These are phyloP conservation scores for Eudemis profundana DNA, from an alignment of 2,888 invertebrate species.

Conservation along the genomic window DNA sequence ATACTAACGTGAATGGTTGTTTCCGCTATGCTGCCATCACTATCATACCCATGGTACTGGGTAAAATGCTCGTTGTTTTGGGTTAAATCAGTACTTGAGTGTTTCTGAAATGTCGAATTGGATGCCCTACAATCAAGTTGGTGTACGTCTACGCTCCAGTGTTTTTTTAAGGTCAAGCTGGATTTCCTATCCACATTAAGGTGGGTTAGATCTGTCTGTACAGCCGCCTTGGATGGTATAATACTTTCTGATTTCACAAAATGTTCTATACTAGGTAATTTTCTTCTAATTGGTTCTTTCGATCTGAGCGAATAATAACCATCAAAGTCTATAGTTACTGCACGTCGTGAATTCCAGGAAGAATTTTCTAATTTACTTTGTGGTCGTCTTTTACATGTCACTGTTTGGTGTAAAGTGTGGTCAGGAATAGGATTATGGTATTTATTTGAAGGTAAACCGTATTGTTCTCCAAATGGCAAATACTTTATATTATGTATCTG, in stretches of 20 bases:
- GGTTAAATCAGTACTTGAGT: constrained; percentile 33
- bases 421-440: constrained; percentile 49
- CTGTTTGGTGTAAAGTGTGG: constrained; percentile 43
- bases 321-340: constrained; percentile 50
- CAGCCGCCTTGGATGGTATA: constrained; percentile 47
- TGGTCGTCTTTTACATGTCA: constrained; percentile 46
- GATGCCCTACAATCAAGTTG: neutral
- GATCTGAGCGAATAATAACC: constrained; percentile 46
- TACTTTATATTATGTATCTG: constrained; percentile 31
- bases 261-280: constrained; percentile 56
- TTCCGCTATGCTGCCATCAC: constrained; percentile 80
- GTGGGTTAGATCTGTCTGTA: neutral
- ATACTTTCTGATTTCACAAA: constrained; percentile 36
- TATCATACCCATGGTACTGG: constrained; percentile 83
- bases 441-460: constrained; percentile 49
- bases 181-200: neutral
- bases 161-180: neutral
- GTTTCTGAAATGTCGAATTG: constrained; percentile 9
- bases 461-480: constrained; percentile 47
- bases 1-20: constrained; percentile 80
- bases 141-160: neutral
- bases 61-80: constrained; percentile 52
- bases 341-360: constrained; percentile 35
- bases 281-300: constrained; percentile 49
- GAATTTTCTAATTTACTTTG: constrained; percentile 27